A percentile compares a stretch with the other conserved stretches of the same genome.
Evolutionary conservation across 2,797 vertebrate genomes (phyloP).

Genomic region (Nothura maculosa): DNA sequence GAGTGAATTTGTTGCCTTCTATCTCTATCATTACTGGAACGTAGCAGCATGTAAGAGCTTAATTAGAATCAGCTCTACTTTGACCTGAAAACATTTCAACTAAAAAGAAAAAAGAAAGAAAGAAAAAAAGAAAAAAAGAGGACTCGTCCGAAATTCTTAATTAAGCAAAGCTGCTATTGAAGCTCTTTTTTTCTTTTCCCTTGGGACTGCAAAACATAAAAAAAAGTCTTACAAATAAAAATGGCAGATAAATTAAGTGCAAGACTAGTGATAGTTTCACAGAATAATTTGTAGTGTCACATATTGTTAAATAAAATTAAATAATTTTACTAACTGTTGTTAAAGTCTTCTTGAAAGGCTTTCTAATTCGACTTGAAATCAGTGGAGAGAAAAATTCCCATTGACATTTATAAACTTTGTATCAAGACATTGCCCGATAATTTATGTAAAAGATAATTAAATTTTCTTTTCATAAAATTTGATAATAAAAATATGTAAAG

Average conservation of each 20-base stretch:
- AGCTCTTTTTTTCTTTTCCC: background rate
- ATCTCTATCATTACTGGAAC: background rate
- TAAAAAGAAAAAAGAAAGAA: background rate
- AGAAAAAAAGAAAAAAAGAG: background rate
- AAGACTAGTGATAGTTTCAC: background rate
- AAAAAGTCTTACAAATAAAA: background rate
- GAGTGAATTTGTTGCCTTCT: slow-evolving; percentile 52
- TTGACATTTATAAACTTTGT: slow-evolving; percentile 15
- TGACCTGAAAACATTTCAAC: slow-evolving; percentile 42
- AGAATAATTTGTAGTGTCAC: background rate
- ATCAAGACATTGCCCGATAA: background rate
- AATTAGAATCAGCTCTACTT: slow-evolving; percentile 38
- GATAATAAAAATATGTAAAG: background rate
- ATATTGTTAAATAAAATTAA: background rate
- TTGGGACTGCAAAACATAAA: background rate
- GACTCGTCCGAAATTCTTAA: slow-evolving; percentile 26
- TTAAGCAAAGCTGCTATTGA: slow-evolving; percentile 22
- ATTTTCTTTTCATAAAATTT: background rate
- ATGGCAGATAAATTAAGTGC: background rate
- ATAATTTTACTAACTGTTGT: background rate
- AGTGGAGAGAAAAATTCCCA: slow-evolving; percentile 28
- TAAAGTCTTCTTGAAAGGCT: background rate
- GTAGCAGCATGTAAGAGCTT: slow-evolving; percentile 9
- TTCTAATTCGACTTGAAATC: slow-evolving; percentile 40
- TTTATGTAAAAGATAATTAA: background rate